These are phyloP conservation scores for Lepidotrigona ventralis DNA, from an alignment of 1,140 invertebrate genomes.

Conservation along the genomic window DNA sequence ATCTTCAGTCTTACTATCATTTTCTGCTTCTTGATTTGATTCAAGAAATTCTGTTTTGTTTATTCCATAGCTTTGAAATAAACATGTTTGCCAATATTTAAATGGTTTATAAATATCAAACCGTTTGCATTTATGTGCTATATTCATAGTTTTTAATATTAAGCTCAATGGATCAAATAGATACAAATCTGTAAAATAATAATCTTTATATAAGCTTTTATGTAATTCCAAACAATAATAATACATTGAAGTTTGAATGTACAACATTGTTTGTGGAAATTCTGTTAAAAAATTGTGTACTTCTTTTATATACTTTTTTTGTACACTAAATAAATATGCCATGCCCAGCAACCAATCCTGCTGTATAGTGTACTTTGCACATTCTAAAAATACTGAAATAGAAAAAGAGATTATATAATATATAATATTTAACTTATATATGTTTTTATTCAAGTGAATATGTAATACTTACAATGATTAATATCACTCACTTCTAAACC, in stretches of 20 bases:
- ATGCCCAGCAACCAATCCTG: conserved; percentile 77
- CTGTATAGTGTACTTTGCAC: conserved; percentile 69
- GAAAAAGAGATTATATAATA: conserved; percentile 31
- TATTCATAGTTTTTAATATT: conserved; percentile 62
- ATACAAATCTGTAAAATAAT: conserved; percentile 56
- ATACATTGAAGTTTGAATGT: conserved; percentile 72
- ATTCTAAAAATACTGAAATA: conserved; percentile 75
- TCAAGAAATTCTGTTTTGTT: not conserved
- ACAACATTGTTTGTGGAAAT: conserved; percentile 67
- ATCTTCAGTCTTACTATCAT: not conserved
- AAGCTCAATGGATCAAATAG: conserved; percentile 70
- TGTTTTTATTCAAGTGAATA: not conserved
- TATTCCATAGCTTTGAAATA: conserved; percentile 33
- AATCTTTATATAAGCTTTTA: conserved; percentile 57
- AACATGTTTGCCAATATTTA: conserved; percentile 54
- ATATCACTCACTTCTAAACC: conserved; percentile 74
- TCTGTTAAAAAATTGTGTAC: conserved; percentile 67
- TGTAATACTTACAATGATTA: conserved; percentile 70
- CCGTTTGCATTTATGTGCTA: conserved; percentile 48
- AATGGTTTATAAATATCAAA: conserved; percentile 55
- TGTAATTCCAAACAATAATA: conserved; percentile 73
- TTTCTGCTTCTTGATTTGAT: not conserved
- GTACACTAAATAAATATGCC: conserved; percentile 73
- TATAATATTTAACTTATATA: conserved; percentile 2
- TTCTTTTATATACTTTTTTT: conserved; percentile 54